A percentile compares a stretch with the other conserved stretches of the same genome.
Evolutionary conservation across 2,113 vertebrate species (phyloP).

Genomic region (Nestor notabilis): DNA sequence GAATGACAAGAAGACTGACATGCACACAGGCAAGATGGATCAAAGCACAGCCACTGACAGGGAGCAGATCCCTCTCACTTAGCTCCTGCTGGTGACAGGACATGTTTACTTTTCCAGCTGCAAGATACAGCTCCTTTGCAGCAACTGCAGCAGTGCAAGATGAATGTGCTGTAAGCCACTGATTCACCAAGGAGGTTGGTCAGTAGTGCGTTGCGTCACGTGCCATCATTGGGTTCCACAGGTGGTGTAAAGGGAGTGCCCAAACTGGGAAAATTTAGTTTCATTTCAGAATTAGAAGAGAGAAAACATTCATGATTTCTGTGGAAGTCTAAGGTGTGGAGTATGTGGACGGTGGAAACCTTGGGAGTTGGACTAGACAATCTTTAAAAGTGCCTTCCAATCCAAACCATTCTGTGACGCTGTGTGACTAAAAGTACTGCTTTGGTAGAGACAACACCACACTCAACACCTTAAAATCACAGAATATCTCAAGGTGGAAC

Average conservation of each 20-base stretch:
- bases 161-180: fast-evolving
- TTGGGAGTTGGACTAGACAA: neutral
- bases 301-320: neutral
- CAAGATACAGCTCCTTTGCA: neutral
- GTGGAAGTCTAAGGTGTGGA: neutral
- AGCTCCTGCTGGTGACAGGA: neutral
- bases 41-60: neutral
- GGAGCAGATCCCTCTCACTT: neutral
- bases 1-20: neutral
- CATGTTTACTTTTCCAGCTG: neutral
- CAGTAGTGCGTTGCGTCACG: neutral
- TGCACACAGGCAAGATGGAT: neutral
- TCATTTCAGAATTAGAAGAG: neutral
- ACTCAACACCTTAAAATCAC: neutral
- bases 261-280: neutral
- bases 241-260: neutral
- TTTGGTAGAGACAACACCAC: neutral
- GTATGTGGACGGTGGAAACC: neutral
- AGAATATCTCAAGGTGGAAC: neutral
- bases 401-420: neutral
- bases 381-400: neutral
- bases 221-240: neutral
- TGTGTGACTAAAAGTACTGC: neutral
- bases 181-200: neutral
- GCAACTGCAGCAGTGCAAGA: fast-evolving